Conservation (phyloP, 2,113 vertebrate species). For the Puma concolor region DNA sequence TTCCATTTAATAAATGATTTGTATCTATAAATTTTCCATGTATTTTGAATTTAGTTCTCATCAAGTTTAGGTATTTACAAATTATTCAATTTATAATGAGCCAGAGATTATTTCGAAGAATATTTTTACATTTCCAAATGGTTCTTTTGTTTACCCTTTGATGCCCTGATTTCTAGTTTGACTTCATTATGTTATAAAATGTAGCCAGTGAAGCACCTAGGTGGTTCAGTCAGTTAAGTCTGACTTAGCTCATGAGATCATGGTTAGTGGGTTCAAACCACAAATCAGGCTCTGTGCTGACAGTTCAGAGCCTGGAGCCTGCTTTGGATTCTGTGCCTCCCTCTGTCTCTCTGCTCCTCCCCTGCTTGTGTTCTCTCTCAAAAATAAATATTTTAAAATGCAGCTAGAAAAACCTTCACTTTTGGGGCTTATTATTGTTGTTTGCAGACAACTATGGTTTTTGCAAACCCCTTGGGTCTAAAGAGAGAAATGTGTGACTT, state of each 20-base stretch:
- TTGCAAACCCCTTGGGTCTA: background rate
- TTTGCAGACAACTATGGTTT: background rate
- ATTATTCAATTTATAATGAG: background rate
- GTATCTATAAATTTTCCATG: background rate
- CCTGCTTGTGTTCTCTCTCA: too few species aligned
- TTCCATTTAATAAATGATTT: background rate
- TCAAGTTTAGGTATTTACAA: background rate
- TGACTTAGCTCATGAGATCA: too few species aligned
- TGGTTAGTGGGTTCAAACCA: too few species aligned
- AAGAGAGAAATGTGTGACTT: background rate
- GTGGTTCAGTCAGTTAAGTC: too few species aligned
- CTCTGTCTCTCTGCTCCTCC: too few species aligned
- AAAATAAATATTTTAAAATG: background rate
- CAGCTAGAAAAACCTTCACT: background rate
- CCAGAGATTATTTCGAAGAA: background rate
- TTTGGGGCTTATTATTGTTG: background rate
- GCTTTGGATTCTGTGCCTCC: too few species aligned
- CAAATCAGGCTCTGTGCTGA: too few species aligned
- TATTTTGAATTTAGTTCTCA: background rate
- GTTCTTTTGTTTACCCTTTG: background rate
- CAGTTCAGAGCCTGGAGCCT: too few species aligned
- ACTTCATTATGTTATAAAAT: conserved; percentile 33
- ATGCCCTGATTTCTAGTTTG: background rate
- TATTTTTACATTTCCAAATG: background rate
- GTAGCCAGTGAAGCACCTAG: background rate